Conservation (phyloP, 2,888 invertebrate genomes). For the Chrysolina haemoptera region DNA sequence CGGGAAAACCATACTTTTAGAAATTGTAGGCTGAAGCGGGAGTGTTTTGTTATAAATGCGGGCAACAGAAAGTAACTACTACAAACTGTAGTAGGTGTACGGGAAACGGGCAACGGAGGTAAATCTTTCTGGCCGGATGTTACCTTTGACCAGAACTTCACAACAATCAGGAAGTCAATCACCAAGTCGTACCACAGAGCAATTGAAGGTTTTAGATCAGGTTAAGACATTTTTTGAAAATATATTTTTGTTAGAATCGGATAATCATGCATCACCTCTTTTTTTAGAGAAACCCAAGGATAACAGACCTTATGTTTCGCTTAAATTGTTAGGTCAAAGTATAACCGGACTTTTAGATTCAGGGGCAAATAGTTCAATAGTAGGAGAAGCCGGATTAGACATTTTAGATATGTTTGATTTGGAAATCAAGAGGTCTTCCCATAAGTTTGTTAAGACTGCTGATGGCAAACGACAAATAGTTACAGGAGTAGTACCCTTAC, state of each 20-base stretch:
- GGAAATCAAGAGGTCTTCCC: background rate
- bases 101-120: slow-evolving; percentile 6
- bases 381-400: background rate
- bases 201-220: too few relatives aligned
- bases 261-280: background rate
- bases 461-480: slow-evolving; percentile 30
- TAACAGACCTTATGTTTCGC: background rate
- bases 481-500: slow-evolving; percentile 23
- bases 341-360: background rate
- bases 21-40: background rate
- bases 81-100: background rate
- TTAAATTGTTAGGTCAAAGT: background rate
- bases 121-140: background rate
- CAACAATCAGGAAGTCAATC: too few relatives aligned
- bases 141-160: background rate
- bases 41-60: background rate
- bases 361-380: background rate
- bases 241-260: too few relatives aligned
- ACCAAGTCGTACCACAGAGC: too few relatives aligned
- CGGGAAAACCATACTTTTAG: background rate
- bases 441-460: slow-evolving; percentile 28
- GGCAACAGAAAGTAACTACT: background rate
- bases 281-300: background rate
- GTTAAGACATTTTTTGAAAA: too few relatives aligned
- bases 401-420: background rate